Base-by-base conservation (phyloP, 1,140 invertebrate genomes). In the Drosophila chauvacae region DNA sequence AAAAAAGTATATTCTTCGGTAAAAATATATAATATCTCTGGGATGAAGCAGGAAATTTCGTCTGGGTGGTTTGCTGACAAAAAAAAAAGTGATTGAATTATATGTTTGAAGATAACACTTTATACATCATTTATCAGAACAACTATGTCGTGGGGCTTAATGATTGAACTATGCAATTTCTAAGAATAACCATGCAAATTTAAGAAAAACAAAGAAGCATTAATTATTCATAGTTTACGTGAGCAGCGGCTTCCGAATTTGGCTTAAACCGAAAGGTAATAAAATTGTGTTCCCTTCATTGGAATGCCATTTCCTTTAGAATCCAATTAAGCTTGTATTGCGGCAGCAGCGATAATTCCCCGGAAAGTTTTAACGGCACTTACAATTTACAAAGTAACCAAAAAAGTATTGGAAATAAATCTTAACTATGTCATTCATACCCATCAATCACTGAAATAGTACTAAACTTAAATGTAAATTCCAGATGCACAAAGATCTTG, bases 101-200 rank as follows among this genome's bases (percentile, higher is more conserved):
- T 60, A 72, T 72, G 55, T 26, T 72, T 60, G 13, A n/a, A 50
- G 53, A 73, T 72, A 51, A 35, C 33, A 28, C 14, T 50, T 48
- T 69, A 37, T 39, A 72, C 44, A 73, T 73, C 70, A 73, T 73
- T 72, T 72, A 51, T 72, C 68, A 60, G 48, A 70, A 20, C 37
- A 70, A 37, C 63, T 45, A 39, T 68, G 63, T 66, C 41, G 35
- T 33, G 28, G 5, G 16, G 28, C 64, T 68, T 64, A 64, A 68
- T 68, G 65, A 69, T 44, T 33, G 20, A 47, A 57, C 68, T 72
- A 60, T 73, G 70, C 66, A 72, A 73, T 73, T 72, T 73, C 70
- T 60, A 73, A 72, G 16, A 73, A 72, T 73, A 73, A 51, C 70
- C 20, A 41, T 33, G 28, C 26, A 37, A 50, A 37, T 14, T 55